Conservation (phyloP, 2,797 vertebrate genomes). For the Sebastes minor region DNA sequence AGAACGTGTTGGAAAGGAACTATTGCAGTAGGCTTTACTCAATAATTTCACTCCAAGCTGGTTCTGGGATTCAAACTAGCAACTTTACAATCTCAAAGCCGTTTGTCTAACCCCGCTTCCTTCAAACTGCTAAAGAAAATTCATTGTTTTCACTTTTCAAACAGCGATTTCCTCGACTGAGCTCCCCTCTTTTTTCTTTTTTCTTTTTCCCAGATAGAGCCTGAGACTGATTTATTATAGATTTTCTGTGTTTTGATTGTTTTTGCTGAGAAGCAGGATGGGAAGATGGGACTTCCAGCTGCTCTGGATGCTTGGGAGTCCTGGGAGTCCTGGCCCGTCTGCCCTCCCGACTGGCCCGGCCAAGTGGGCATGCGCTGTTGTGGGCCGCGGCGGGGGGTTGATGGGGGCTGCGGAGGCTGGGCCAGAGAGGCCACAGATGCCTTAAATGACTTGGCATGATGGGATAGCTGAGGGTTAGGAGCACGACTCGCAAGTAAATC, state of each 20-base stretch:
- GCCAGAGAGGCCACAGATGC: slow-evolving; percentile 83
- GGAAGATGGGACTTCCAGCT: slow-evolving; percentile 77
- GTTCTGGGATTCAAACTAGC: neutral
- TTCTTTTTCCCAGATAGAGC: slow-evolving; percentile 58
- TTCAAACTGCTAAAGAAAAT: slow-evolving; percentile 27
- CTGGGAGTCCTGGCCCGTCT: slow-evolving; percentile 75
- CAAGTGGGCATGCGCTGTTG: slow-evolving; percentile 76
- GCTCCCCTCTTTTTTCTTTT: slow-evolving; percentile 12
- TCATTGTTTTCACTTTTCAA: slow-evolving; percentile 39
- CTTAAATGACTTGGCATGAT: slow-evolving; percentile 84
- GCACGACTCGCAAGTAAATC: slow-evolving; percentile 74
- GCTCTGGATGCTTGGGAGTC: slow-evolving; percentile 74
- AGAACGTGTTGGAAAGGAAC: too few species aligned
- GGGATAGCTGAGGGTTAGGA: slow-evolving; percentile 69
- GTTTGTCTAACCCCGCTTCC: neutral
- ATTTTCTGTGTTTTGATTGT: slow-evolving; percentile 78
- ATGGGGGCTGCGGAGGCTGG: slow-evolving; percentile 77
- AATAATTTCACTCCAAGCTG: neutral
- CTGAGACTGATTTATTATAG: slow-evolving; percentile 74
- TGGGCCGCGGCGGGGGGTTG: slow-evolving; percentile 78
- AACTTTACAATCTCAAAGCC: neutral
- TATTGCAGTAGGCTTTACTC: neutral
- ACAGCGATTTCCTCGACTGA: slow-evolving; percentile 35
- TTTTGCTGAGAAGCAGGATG: slow-evolving; percentile 72
- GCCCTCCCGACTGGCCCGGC: slow-evolving; percentile 74